A percentile compares a stretch with the other conserved stretches of the same genome.
Conservation (phyloP, 2,888 invertebrate species). For the Loripinus fragilis region DNA sequence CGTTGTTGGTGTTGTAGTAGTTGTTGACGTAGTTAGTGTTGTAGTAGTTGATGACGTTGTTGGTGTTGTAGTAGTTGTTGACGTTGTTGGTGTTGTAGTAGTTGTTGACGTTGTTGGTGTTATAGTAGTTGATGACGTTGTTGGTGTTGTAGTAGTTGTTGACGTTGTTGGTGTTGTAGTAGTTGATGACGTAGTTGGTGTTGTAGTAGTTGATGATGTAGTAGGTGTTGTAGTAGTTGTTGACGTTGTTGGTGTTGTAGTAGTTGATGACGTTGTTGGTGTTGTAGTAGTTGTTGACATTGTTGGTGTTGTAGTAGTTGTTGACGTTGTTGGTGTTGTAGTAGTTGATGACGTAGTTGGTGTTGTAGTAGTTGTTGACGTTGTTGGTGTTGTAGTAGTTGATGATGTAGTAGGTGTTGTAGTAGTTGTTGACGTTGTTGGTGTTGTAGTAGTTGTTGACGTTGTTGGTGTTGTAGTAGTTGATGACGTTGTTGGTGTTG, state of each 20-base stretch:
- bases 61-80: not conserved
- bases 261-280: not conserved
- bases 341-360: not conserved
- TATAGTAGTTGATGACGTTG: not conserved
- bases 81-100: not conserved
- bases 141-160: not conserved
- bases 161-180: not conserved
- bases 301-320: not conserved
- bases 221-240: not conserved
- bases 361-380: not conserved
- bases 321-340: not conserved
- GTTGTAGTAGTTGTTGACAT: not conserved
- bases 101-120: not conserved
- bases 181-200: not conserved
- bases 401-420: not conserved
- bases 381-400: not conserved
- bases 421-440: not conserved
- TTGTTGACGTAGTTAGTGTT: not conserved
- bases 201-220: not conserved
- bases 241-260: not conserved
- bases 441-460: not conserved
- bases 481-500: constrained; percentile 3
- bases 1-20: not conserved
- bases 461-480: not conserved
- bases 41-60: not conserved